Conservation (phyloP, 2,888 invertebrate genomes). For the Allygus modestus region DNA sequence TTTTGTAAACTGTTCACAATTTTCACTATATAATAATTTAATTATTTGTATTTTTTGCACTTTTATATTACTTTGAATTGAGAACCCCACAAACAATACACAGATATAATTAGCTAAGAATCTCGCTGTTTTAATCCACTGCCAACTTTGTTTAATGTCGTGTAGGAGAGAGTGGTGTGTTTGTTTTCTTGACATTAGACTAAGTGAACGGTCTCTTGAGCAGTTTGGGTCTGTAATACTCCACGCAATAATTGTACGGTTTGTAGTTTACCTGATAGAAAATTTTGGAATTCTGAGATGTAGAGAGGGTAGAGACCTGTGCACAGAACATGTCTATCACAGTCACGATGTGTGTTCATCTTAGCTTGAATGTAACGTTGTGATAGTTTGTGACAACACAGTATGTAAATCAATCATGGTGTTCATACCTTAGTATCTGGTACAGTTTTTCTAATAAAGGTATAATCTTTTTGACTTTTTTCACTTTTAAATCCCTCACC, state of each 20-base stretch:
- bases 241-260: not conserved
- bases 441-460: slow-evolving; percentile 57
- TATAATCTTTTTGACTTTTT: slow-evolving; percentile 43
- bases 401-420: slow-evolving; percentile 50
- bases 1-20: no score
- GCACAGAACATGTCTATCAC: slow-evolving; percentile 5
- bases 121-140: not conserved
- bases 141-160: not conserved
- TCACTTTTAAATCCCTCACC: slow-evolving; percentile 14
- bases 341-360: slow-evolving; percentile 51
- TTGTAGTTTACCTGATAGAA: not conserved
- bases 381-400: slow-evolving; percentile 48
- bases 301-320: no score
- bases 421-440: slow-evolving; percentile 53
- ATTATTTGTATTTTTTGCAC: no score
- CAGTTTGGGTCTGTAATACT: not conserved
- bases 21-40: no score
- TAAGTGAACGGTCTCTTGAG: slow-evolving; percentile 7
- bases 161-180: slow-evolving; percentile 17
- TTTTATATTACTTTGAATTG: no score
- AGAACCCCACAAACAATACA: no score
- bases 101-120: no score
- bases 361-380: slow-evolving; percentile 43
- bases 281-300: not conserved
- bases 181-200: not conserved